These are phyloP conservation scores for Leuctra nigra DNA, from an alignment of 2,888 invertebrate genomes.

Conservation along the genomic window DNA sequence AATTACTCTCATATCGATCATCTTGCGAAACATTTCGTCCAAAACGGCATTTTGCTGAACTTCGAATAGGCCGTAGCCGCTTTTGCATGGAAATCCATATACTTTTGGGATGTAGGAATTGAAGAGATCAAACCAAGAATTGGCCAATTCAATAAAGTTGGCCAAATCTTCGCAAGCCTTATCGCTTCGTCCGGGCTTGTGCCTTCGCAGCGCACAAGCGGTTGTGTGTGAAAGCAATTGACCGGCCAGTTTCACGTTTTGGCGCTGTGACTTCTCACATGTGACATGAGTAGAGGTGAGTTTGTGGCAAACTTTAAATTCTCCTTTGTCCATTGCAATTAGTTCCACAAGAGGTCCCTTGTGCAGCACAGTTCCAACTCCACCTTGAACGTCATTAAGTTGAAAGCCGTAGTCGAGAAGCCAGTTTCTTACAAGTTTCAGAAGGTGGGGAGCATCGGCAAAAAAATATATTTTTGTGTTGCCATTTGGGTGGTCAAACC, in stretches of 20 bases:
- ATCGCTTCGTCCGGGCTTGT: conserved; percentile 24
- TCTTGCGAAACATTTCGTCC: conserved; percentile 26
- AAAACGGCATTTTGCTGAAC: conserved; percentile 28
- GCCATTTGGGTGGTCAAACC: conserved; percentile 13
- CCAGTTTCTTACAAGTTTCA: conserved; percentile 25
- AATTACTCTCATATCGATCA: conserved; percentile 28
- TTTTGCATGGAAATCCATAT: conserved; percentile 23
- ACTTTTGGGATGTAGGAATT: conserved; percentile 28
- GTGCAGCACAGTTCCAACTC: conserved; percentile 7
- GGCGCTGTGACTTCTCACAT: conserved; percentile 30
- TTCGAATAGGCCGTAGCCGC: conserved; percentile 28
- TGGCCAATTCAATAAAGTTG: conserved; percentile 31
- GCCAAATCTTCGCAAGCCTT: conserved; percentile 24
- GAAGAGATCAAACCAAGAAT: conserved; percentile 33
- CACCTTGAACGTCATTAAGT: conserved; percentile 1
- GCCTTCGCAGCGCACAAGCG: conserved; percentile 31
- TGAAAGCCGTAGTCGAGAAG: conserved; percentile 20
- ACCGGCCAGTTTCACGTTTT: conserved; percentile 31
- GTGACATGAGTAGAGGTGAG: conserved; percentile 28
- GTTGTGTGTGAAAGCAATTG: conserved; percentile 32
- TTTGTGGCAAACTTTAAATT: conserved; percentile 26
- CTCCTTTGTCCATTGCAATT: conserved; percentile 7
- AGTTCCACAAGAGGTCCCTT: conserved; percentile 5
- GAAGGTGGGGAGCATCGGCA: conserved; percentile 23
- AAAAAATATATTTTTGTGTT: conserved; percentile 19